Conservation (phyloP, 2,113 vertebrate species). For the Cichladusa arquata region DNA sequence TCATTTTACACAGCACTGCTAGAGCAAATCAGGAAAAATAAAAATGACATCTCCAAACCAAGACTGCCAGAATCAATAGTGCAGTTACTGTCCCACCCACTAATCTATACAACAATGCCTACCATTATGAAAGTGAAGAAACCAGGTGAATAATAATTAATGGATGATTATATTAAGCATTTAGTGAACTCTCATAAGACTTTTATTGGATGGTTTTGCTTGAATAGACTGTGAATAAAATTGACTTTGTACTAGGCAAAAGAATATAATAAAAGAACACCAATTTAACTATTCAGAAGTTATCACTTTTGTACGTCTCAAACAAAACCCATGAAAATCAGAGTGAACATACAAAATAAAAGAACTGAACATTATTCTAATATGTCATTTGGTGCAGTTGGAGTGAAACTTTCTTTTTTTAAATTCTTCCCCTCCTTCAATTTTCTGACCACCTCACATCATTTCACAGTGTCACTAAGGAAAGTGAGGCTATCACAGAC, state of each 20-base stretch:
- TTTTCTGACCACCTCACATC: background rate
- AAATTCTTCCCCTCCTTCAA: background rate
- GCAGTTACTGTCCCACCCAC: background rate
- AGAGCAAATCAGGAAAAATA: background rate
- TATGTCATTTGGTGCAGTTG: background rate
- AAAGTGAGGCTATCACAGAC: background rate
- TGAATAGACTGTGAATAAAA: background rate
- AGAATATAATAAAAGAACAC: background rate
- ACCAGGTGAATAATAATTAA: conserved; percentile 29
- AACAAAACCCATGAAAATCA: background rate
- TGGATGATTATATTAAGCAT: background rate
- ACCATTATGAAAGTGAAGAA: background rate
- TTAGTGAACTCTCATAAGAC: background rate
- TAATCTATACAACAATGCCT: conserved; percentile 15
- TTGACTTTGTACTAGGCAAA: background rate
- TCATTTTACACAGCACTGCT: background rate
- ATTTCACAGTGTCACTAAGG: background rate
- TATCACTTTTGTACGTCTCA: background rate
- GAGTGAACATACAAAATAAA: background rate
- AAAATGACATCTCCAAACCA: background rate
- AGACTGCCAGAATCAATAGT: conserved; percentile 16
- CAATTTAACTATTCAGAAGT: background rate
- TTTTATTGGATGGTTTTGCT: background rate
- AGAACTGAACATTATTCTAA: background rate
- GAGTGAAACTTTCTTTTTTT: background rate